Evolutionary conservation across 2,888 invertebrate species (phyloP).

Genomic region (Folsomia candida): DNA sequence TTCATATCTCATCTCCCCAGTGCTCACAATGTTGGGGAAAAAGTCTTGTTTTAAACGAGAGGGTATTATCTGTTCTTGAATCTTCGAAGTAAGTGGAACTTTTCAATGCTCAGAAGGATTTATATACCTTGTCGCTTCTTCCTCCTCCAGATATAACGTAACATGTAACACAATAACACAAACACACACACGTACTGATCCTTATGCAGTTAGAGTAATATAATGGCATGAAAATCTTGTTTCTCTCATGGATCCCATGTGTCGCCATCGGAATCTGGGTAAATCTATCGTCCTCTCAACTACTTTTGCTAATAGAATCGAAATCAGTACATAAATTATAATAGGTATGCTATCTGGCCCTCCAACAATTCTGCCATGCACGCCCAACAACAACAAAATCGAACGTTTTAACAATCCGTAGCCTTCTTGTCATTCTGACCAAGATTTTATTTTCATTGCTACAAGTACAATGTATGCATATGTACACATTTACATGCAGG

Average conservation of each 20-base stretch:
- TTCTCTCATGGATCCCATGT: slow-evolving; percentile 7
- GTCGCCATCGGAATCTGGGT: slow-evolving; percentile 24
- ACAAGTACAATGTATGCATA: not conserved
- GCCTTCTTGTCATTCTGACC: too few relatives aligned
- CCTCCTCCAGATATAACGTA: too few relatives aligned
- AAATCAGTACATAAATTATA: slow-evolving; percentile 31
- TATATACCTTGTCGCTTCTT: not conserved
- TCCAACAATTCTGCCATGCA: slow-evolving; percentile 13
- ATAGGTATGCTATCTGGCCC: slow-evolving; percentile 12
- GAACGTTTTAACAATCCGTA: slow-evolving; percentile 2
- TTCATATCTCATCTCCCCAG: slow-evolving; percentile 43
- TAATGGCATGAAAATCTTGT: too few relatives aligned
- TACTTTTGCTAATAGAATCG: slow-evolving; percentile 25
- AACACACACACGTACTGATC: not conserved
- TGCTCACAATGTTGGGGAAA: slow-evolving; percentile 28
- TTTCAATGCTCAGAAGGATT: too few relatives aligned
- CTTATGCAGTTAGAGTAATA: not conserved
- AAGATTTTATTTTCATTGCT: too few relatives aligned
- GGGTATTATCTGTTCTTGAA: slow-evolving; percentile 16
- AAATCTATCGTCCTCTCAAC: slow-evolving; percentile 29
- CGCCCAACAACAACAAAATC: slow-evolving; percentile 13
- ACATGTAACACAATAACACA: too few relatives aligned
- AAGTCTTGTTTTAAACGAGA: slow-evolving; percentile 22
- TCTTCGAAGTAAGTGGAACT: not conserved
- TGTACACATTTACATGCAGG: not conserved